Base-by-base conservation (phyloP, 2,797 vertebrate genomes). In the Smutsia temminckii region DNA sequence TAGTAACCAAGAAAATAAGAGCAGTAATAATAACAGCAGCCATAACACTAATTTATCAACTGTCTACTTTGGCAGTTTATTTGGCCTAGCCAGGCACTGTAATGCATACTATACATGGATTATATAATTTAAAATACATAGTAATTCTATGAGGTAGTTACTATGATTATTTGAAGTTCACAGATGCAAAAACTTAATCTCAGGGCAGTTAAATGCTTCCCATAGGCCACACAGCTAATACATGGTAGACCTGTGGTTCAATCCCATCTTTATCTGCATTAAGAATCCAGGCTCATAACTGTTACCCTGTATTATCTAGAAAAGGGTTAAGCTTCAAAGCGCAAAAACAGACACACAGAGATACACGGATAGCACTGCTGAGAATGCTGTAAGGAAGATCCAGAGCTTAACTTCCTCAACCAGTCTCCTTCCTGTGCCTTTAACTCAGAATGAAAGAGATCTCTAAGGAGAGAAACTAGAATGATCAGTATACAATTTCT, bases 61-160 rank as follows among this genome's bases (percentile, higher is more conserved):
- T 57, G 17, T 29, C 37, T 42, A 85, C 40, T 68, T 92, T 90
- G 51, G 69, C 46, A 46, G 46, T 46, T 46, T 46, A 46, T 46
- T 46, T 46, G 46, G 46, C 46, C 46, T 46, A 46, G 29, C 5
- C 42, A 87, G 53, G 55, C 8, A 92, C 29, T 66, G 9, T 63
- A 83, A 53, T 79, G 91, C 6, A 85, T 80, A 85, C 25, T 53
- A 42, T 90, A 25, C 11, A 2, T 87, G 25, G 14, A 88, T 85
- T 80, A 88, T 68, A 27, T 69, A 18, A 81, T 90, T 96, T 90
- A 88, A 89, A 93, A 85, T 91, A 89, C 55, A 79, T 25, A 93
- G 18, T 89, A 89, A 83, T 89, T 91, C 71, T 87, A 63, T 42
- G 42, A 92, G 6, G 3, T 85, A 78, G 17, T 16, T 37, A 78